A percentile compares a stretch with the other conserved stretches of the same genome.
Conservation (phyloP, 2,113 vertebrate genomes). For the Ranitomeya imitator region DNA sequence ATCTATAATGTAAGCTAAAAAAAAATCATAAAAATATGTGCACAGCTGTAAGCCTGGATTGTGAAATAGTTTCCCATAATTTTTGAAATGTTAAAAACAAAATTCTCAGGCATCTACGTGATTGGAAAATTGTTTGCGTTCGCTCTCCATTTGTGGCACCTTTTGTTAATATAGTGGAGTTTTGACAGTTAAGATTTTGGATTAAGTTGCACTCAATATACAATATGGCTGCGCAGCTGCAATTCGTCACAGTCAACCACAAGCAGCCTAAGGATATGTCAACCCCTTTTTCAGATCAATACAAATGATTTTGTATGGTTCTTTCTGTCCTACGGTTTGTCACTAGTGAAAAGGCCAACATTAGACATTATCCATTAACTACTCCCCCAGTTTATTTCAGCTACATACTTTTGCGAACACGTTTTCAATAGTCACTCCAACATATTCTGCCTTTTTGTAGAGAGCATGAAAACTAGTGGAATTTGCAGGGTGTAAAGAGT, state of each 20-base stretch:
- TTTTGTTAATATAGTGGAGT: background rate
- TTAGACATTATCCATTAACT: constrained; percentile 15
- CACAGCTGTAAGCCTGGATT: background rate
- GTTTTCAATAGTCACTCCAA: constrained; percentile 40
- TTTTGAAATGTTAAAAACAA: background rate
- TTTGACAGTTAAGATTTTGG: constrained; percentile 3
- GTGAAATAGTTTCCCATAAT: background rate
- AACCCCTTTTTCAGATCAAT: background rate
- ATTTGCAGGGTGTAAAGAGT: constrained; percentile 50
- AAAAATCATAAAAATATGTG: background rate
- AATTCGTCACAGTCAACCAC: background rate
- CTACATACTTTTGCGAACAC: constrained; percentile 30
- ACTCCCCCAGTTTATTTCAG: constrained; percentile 44
- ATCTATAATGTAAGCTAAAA: background rate
- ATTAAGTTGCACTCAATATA: background rate
- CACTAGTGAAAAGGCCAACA: constrained; percentile 36
- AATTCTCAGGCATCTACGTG: background rate
- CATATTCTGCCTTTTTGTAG: constrained; percentile 34
- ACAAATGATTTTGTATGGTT: constrained; percentile 13
- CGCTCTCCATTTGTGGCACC: background rate
- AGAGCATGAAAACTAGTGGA: constrained; percentile 39
- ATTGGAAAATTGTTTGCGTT: background rate
- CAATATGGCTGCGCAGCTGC: constrained; percentile 12
- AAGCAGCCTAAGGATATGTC: background rate
- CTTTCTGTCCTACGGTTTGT: background rate